Evolutionary conservation across 2,797 vertebrate genomes (phyloP).

Genomic region (Thaleichthys pacificus): DNA sequence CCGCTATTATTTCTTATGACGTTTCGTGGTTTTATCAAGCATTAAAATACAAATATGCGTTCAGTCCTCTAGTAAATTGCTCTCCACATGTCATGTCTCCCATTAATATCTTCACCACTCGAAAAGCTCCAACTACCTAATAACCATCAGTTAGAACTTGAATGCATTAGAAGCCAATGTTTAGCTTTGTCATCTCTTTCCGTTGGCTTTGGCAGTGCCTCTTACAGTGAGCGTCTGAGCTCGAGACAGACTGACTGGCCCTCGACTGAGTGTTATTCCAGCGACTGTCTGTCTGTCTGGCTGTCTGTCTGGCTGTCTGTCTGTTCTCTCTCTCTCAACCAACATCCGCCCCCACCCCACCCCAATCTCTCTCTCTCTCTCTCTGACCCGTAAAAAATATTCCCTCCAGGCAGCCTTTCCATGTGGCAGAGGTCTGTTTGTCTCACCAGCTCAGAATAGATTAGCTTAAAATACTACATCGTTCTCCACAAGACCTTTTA

Average conservation of each 20-base stretch:
- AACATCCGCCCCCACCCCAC: background rate
- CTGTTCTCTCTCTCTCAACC: background rate
- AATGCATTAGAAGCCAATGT: constrained; percentile 48
- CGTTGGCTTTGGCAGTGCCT: constrained; percentile 50
- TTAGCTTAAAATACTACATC: background rate
- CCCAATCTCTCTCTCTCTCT: constrained; percentile 3
- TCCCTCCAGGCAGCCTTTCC: background rate
- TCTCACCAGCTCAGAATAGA: background rate
- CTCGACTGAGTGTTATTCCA: background rate
- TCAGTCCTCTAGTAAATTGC: background rate
- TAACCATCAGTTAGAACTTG: constrained; percentile 61
- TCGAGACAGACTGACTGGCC: constrained; percentile 48
- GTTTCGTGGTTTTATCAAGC: constrained; percentile 28
- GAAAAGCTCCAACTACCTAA: constrained; percentile 58
- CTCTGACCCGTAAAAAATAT: background rate
- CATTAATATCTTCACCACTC: constrained; percentile 36
- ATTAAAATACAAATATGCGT: constrained; percentile 19
- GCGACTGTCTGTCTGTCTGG: no score
- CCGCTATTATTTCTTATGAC: background rate
- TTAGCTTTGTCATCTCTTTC: constrained; percentile 65
- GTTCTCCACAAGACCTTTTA: background rate
- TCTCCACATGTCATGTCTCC: constrained; percentile 21
- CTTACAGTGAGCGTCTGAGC: constrained; percentile 19
- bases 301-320: no score
- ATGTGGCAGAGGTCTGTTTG: background rate